Base-by-base conservation (phyloP, 2,888 invertebrate species). In the Drosophila diplacantha region DNA sequence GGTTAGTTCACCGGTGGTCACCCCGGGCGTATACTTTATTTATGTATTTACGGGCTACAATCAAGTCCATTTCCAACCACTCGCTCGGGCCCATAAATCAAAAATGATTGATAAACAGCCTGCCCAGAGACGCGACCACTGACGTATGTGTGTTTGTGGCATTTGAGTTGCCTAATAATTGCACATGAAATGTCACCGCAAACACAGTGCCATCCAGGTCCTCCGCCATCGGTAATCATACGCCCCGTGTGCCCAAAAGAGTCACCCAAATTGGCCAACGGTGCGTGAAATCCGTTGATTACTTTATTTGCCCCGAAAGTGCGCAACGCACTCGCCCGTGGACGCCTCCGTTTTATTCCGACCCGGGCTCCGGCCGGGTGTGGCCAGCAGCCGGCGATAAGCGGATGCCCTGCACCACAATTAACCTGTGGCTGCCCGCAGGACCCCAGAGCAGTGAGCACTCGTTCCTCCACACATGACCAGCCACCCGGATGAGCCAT, bases 261-360 rank as follows among this genome's bases (percentile, higher is more conserved):
- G 61, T 59, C 46, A 46, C 63, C 69, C 65, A 75, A 74, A 73
- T 82, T 85, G 83, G 51, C 61, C 62, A 68, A 26, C 63, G 68
- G 66, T 62, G 81, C 81, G 74, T 81, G 65, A 74, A 78, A 84
- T 81, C 71, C 72, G 72, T 76, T 83, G 81, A 83, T 85, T 84
- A 78, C 81, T 83, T 83, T 81, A 83, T 85, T 85, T 84, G 69
- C 58, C 34, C 59, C 44, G 57, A 69, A 69, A 72, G 65, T 58
- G 63, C 51, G 51, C 64, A 62, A 65, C 57, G 68, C 58, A 58
- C 37, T 68, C 29, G 37, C 12, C 29, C 47, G 32, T 68, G 47
- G 47, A 56, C 41, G 54, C 50, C 32, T 51, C 41, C 55, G 29
- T 39, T 46, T 39, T 34, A 26, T 26, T 14, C n/a, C 39, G 37